Evolutionary conservation across 2,113 vertebrate species (phyloP).

Genomic region (Lethenteron reissneri): DNA sequence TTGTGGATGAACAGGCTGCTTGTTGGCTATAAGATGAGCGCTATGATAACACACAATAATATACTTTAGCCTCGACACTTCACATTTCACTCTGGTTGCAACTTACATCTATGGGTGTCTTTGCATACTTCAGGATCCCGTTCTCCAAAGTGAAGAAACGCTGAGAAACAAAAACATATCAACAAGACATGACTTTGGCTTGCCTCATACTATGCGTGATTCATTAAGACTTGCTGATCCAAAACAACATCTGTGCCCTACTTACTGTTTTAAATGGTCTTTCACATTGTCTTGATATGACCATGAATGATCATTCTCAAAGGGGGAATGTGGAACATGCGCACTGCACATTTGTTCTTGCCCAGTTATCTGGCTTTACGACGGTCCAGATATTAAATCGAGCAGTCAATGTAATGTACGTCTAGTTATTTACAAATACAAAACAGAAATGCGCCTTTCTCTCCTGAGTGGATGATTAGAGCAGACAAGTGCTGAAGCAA

Average conservation of each 20-base stretch:
- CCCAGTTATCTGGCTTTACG: neutral
- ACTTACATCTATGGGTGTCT: constrained; percentile 95
- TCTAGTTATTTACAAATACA: neutral
- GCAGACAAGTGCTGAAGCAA: neutral
- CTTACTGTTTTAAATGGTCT: neutral
- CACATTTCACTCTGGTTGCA: constrained; percentile 15
- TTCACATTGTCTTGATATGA: neutral
- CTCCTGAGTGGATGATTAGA: neutral
- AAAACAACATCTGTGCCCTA: neutral
- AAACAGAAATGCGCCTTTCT: neutral
- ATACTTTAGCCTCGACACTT: neutral
- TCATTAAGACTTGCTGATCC: neutral
- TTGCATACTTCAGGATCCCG: constrained; percentile 94
- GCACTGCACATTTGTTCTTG: neutral
- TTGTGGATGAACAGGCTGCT: no score
- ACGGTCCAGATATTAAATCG: neutral
- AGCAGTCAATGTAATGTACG: neutral
- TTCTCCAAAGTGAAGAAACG: constrained; percentile 96
- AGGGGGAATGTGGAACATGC: neutral
- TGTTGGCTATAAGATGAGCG: no score
- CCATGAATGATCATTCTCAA: neutral
- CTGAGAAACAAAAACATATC: constrained; percentile 28
- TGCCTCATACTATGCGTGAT: neutral
- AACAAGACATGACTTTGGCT: neutral
- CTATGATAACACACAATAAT: no score